Evolutionary conservation across 2,113 vertebrate species (phyloP).

Genomic region (Aldabrachelys gigantea): DNA sequence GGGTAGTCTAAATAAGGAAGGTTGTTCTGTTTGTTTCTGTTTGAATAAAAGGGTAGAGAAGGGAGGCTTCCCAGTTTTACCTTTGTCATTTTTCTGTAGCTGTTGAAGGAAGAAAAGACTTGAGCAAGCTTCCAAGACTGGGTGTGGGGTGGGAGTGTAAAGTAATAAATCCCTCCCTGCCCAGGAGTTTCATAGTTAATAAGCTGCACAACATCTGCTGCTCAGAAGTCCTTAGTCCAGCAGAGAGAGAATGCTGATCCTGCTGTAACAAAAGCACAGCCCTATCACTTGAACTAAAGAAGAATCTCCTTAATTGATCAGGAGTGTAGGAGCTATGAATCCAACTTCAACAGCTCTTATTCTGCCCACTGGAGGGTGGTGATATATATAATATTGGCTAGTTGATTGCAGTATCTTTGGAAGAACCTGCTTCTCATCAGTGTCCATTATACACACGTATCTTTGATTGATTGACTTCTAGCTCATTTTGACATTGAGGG

Average conservation of each 20-base stretch:
- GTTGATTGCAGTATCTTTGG: neutral
- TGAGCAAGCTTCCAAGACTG: neutral
- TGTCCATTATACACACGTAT: neutral
- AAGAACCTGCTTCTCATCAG: neutral
- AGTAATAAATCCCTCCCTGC: neutral
- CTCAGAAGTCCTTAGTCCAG: neutral
- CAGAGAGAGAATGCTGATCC: neutral
- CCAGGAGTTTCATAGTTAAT: neutral
- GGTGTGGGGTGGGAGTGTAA: neutral
- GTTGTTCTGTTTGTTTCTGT: neutral
- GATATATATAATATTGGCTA: neutral
- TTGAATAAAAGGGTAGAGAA: neutral
- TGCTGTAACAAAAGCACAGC: neutral
- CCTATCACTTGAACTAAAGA: neutral
- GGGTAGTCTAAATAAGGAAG: neutral
- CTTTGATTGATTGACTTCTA: neutral
- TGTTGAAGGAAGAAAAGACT: neutral
- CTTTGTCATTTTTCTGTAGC: neutral
- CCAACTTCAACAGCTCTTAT: neutral
- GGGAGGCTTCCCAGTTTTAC: neutral
- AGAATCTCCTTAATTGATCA: neutral
- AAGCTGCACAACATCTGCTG: neutral
- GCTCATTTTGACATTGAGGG: neutral
- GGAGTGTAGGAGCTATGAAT: neutral
- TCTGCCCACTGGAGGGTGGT: neutral